Conservation (phyloP, 2,113 vertebrate genomes). For the Felis catus region F.catus_Fca126_mat1.0 CM031429.1:35171501-35172000, state of each 20-base stretch:
- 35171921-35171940: no score
- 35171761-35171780: background rate
- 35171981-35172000: no score
- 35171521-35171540: background rate
- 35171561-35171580: background rate
- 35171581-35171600: background rate
- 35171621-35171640: background rate
- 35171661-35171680: background rate
- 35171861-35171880: no score
- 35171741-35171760: background rate
- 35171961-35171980: no score
- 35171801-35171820: no score
- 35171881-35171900: no score
- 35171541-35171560: background rate
- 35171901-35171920: no score
- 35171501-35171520: background rate
- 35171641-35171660: fast-evolving
- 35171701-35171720: background rate
- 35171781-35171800: no score
- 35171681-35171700: background rate
- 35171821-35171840: no score
- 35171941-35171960: no score
- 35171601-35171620: background rate
- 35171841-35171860: no score
- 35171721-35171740: background rate